These are phyloP conservation scores for Habropoda laboriosa DNA, from an alignment of 1,140 invertebrate species.

Conservation along the genomic window DNA sequence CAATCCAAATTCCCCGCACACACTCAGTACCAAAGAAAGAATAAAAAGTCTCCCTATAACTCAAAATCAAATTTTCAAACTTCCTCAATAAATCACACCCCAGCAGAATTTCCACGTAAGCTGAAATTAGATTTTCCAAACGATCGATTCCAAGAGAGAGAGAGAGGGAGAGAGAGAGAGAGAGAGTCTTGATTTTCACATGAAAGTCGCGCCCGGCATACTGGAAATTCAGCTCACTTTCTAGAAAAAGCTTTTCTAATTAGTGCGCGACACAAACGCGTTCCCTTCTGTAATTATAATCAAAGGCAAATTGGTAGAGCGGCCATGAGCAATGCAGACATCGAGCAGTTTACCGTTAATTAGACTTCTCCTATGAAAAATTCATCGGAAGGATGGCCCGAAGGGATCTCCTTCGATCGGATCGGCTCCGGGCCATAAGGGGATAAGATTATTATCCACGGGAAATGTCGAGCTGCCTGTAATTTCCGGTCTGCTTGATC, in stretches of 20 bases:
- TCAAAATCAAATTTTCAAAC: too few relatives aligned
- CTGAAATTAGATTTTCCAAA: too few relatives aligned
- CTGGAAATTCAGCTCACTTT: neutral
- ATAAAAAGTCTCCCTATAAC: too few relatives aligned
- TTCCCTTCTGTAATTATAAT: neutral
- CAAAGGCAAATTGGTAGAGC: neutral
- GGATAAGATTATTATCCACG: slow-evolving; percentile 75
- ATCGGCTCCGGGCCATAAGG: slow-evolving; percentile 20
- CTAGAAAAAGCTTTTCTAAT: neutral
- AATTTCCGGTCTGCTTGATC: slow-evolving; percentile 73
- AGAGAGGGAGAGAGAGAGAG: too few relatives aligned
- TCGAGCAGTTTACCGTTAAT: slow-evolving; percentile 43
- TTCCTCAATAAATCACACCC: too few relatives aligned
- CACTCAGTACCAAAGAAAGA: too few relatives aligned
- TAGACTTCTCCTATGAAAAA: slow-evolving; percentile 35
- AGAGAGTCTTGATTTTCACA: neutral
- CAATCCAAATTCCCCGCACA: too few relatives aligned
- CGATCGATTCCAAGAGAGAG: too few relatives aligned
- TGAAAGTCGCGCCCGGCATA: neutral
- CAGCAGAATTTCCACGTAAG: too few relatives aligned
- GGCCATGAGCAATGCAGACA: neutral
- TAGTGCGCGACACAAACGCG: neutral
- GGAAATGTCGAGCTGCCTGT: slow-evolving; percentile 73
- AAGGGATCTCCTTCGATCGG: neutral
- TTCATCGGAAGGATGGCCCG: slow-evolving; percentile 6